Evolutionary conservation across 2,888 invertebrate species (phyloP), one percentile per base, ranked within the genome.

Genomic region (Andricus quercusramuli): DNA sequence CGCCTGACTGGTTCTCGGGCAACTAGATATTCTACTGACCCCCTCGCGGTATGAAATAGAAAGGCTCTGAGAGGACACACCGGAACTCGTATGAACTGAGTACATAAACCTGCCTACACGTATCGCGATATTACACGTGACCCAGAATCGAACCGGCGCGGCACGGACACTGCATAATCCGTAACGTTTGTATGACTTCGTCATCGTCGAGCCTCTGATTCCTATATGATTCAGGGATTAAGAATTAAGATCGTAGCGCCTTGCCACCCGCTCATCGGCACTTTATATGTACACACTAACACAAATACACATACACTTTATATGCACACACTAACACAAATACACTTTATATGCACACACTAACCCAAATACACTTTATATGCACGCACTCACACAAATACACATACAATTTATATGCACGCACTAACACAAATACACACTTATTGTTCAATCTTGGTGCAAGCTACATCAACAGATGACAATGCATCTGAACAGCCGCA

Each of bases 151-250:
- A 56, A 74, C 17, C 74, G 56, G 74, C 29, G 56, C 74, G 70
- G 74, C 29, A 74, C 74, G 70, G 70, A 47, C 47, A 70, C 51
- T 56, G 37, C 74, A 56, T 74, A 74, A 74, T 74, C 74, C 56
- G 74, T 74, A 74, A 56, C 74, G 11, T 74, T 74, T 56, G 29
- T 74, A 56, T 32, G 74, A 74, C 74, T 74, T 56, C 74, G 32
- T 56, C 74, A 82, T 84, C 84, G 84, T 76, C 83, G 79, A 80
- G 83, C 79, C 78, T 81, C 85, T 85, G 85, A 88, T 87, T 88
- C 86, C 79, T 81, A 85, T 81, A 85, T 85, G 85, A 88, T 87
- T 88, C 86, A 80, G 80, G 84, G 86, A 87, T 88, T 87, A 86
- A 84, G 83, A 86, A 87, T 88, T 87, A 85, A 84, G 83, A 87